Base-by-base conservation (phyloP, 1,140 invertebrate species). In the Nixonia krombeini region DNA sequence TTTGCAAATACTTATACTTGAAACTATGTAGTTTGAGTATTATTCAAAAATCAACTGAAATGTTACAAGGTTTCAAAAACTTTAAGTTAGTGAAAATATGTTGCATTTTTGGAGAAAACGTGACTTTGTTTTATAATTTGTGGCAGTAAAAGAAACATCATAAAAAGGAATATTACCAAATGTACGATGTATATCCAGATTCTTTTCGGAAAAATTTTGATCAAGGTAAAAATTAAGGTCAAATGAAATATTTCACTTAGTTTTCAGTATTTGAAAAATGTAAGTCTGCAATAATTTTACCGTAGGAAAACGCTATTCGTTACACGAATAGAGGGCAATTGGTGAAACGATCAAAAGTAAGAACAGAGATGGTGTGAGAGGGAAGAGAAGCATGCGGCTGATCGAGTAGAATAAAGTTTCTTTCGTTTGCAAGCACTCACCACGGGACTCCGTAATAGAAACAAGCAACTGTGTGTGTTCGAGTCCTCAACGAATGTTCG, bases 361-460 rank as follows among this genome's bases (percentile, higher is more conserved):
- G 21, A 44, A 46, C 16, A 25, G 35, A 23, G 25, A 51, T 17
- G 10, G 25, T 21, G 1, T 26, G 12, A 10, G 10, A 55, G 44
- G 42, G 53, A 64, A 33, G 53, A 67, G 50, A 61, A 55, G 63
- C 55, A 55, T 49, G 40, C 47, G 51, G 51, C 59, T 68, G 70
- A 68, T 68, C 70, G 59, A 57, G 26, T 61, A 51, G 58, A 47
- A 71, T 51, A 62, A 59, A 71, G 50, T 66, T 66, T 62, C 57
- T 55, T 62, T 57, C 25, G 37, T 23, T 45, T 45, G 44, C 35
- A n/a, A 23, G 21, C 42, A 31, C 33, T n/a, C n/a, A n/a, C 17
- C 21, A 33, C 45, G 28, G 50, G 45, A 26, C 47, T 45, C 37
- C n/a, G 13, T 35, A 49, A 55, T 41, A 35, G 17, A 47, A 68